A percentile compares a stretch with the other conserved stretches of the same genome.
phyloP scores from a whole-genome alignment of 2,888 invertebrate genomes.

The Eulithis prunata region DNA sequence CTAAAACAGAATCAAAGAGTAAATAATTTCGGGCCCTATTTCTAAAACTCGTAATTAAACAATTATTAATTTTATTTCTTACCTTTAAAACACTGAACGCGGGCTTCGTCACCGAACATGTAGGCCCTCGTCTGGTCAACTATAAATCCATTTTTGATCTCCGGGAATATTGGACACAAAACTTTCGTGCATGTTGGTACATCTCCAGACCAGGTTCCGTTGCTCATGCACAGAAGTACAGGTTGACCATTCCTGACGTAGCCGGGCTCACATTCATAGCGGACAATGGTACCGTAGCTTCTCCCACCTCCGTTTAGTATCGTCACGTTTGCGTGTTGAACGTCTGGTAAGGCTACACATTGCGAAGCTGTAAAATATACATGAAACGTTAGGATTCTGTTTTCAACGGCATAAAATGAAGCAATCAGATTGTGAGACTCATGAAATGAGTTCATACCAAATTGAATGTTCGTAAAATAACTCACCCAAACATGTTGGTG shows the following conservation, averaged over 20 bases:
- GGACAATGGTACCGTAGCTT: constrained; percentile 96
- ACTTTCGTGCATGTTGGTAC: constrained; percentile 94
- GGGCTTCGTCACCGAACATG: constrained; percentile 94
- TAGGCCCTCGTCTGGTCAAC: constrained; percentile 91
- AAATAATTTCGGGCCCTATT: background rate
- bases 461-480: constrained; percentile 5
- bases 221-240: constrained; percentile 96
- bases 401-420: background rate
- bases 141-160: constrained; percentile 94
- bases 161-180: constrained; percentile 89
- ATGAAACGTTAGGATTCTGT: constrained; percentile 6
- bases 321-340: constrained; percentile 93
- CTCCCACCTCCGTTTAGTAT: constrained; percentile 95
- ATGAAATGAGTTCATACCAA: background rate
- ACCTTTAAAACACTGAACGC: constrained; percentile 94
- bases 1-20: constrained; percentile 61
- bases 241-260: constrained; percentile 95
- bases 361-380: constrained; percentile 89
- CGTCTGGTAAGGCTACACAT: constrained; percentile 93
- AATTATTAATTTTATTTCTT: constrained; percentile 23
- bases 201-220: constrained; percentile 97
- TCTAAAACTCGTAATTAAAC: background rate
- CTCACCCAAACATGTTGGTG: constrained; percentile 94
- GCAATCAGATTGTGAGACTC: background rate
- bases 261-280: constrained; percentile 96